Conservation (phyloP, 2,888 invertebrate species). For the Mimas tiliae region DNA sequence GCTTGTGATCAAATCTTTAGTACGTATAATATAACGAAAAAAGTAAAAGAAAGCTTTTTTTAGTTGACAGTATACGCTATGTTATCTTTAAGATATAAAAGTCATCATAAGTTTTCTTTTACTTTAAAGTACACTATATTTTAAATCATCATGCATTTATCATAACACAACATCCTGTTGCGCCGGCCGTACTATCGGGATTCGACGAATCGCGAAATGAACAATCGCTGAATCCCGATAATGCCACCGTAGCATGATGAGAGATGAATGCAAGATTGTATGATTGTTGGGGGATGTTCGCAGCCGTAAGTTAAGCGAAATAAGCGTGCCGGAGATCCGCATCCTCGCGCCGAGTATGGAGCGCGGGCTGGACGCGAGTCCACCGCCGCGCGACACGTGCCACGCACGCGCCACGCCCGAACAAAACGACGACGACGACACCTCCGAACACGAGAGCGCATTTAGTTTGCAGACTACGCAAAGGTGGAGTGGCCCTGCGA, state of each 20-base stretch:
- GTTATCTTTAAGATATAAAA: too few relatives aligned
- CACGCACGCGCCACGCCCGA: constrained; percentile 34
- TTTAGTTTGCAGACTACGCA: constrained; percentile 77
- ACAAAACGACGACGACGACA: constrained; percentile 57
- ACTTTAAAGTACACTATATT: background rate
- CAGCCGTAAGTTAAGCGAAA: constrained; percentile 89
- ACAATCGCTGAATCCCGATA: too few relatives aligned
- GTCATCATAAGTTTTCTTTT: constrained; percentile 13
- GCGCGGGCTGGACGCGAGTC: constrained; percentile 87
- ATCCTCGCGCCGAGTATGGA: constrained; percentile 93
- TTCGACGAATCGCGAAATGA: too few relatives aligned
- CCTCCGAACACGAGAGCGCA: constrained; percentile 81
- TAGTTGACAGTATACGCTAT: background rate
- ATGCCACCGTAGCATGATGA: constrained; percentile 4
- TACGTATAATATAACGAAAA: background rate
- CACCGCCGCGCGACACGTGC: constrained; percentile 45
- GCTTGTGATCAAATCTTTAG: background rate
- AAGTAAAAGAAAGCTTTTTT: background rate
- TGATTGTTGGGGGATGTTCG: constrained; percentile 54
- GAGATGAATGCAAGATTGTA: constrained; percentile 22
- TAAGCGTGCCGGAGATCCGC: constrained; percentile 92
- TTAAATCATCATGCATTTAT: background rate
- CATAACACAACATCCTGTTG: background rate
- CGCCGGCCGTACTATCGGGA: too few relatives aligned
- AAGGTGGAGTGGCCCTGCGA: constrained; percentile 63